phyloP scores from a whole-genome alignment of 2,888 invertebrate genomes.

The Noctua fimbriata region DNA sequence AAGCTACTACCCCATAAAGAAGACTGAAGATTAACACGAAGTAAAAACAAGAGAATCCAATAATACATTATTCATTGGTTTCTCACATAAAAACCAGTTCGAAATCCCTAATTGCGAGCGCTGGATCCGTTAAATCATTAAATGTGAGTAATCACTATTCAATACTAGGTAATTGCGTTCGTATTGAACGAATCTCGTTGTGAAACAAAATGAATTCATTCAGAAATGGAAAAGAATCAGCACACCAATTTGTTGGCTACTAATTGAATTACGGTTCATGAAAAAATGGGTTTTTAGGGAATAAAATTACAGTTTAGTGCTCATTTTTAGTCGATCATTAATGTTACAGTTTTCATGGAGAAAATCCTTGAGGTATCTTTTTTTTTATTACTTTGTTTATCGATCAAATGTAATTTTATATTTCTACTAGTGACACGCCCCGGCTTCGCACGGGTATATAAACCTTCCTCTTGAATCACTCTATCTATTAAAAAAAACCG shows the following conservation, averaged over 20 bases:
- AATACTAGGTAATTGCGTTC: slow-evolving; percentile 30
- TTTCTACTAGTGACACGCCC: too few species aligned
- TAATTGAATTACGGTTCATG: slow-evolving; percentile 40
- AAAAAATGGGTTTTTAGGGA: slow-evolving; percentile 10
- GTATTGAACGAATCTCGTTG: slow-evolving; percentile 1
- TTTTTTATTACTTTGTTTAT: background rate
- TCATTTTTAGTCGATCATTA: background rate
- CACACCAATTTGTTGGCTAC: slow-evolving; percentile 5
- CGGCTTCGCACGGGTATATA: too few species aligned
- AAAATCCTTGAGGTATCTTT: background rate
- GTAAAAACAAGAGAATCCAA: background rate
- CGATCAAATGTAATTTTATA: background rate
- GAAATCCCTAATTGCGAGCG: background rate
- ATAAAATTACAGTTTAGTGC: background rate
- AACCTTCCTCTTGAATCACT: too few species aligned
- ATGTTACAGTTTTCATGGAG: background rate
- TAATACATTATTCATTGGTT: slow-evolving; percentile 8
- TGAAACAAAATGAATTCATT: slow-evolving; percentile 37
- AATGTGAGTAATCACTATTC: slow-evolving; percentile 44
- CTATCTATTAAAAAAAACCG: too few species aligned
- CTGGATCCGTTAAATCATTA: background rate
- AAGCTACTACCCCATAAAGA: background rate
- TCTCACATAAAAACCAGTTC: slow-evolving; percentile 18
- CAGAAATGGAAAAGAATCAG: slow-evolving; percentile 22
- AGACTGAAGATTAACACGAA: background rate